Percentiles rank a stretch among this genome's conserved stretches.
These are phyloP conservation scores for Bovichtus variegatus DNA, from an alignment of 2,797 vertebrate species.

Conservation along the genomic window DNA sequence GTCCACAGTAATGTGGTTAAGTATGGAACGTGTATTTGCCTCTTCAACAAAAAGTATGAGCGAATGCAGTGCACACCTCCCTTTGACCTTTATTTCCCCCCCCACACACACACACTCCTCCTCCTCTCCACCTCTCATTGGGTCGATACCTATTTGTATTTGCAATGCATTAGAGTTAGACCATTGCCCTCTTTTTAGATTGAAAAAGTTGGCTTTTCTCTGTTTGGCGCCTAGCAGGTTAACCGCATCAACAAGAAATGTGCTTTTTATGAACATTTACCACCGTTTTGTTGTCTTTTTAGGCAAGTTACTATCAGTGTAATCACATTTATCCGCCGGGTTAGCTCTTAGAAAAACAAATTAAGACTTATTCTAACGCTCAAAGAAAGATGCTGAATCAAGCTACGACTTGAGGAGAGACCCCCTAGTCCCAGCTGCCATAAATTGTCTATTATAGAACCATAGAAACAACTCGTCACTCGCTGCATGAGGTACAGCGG, in stretches of 20 bases:
- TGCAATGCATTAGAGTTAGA: conserved; percentile 77
- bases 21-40: conserved; percentile 57
- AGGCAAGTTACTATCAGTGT: not conserved
- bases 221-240: conserved; percentile 35
- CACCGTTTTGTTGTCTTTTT: conserved; percentile 2
- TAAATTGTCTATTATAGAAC: not conserved
- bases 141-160: conserved; percentile 82
- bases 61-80: conserved; percentile 76
- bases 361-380: not conserved
- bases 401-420: not conserved
- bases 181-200: conserved; percentile 60
- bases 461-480: not conserved
- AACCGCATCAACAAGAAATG: conserved; percentile 23
- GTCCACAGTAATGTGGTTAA: conserved; percentile 66
- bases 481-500: not conserved
- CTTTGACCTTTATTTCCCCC: conserved; percentile 78
- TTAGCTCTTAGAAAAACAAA: not conserved
- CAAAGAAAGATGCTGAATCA: not conserved
- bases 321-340: not conserved
- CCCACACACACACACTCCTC: conserved; percentile 1
- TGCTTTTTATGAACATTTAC: not conserved
- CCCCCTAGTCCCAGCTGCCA: not conserved
- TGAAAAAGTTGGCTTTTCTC: conserved; percentile 65
- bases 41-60: conserved; percentile 76
- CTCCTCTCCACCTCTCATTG: conserved; percentile 41